Evolutionary conservation across 2,113 vertebrate genomes (phyloP), one percentile per base, ranked within the genome.

Genomic region (Murina feae): DNA sequence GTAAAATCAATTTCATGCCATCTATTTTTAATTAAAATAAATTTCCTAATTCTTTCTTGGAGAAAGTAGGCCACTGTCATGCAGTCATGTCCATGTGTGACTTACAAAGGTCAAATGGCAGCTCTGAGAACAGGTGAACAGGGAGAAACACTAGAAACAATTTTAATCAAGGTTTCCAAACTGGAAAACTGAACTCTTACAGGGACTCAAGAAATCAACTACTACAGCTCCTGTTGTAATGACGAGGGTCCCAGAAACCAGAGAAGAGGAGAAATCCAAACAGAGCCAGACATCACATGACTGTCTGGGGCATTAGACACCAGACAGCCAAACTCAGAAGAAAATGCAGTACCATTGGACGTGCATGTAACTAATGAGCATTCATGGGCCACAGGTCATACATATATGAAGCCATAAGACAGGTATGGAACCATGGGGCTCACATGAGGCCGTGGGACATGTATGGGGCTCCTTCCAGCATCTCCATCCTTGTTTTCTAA

Each of bases 11-110:
- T 49, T 76, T 63, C n/a, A 83, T 13, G 4, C 51, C 23, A 80
- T 72, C 21, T 42, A 53, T 81, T 81, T 75, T 85, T 81, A 92
- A 89, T 75, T 53, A 55, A 89, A 95, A 79, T 66, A 66, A 58
- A 53, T 12, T 30, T 53, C 30, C 47, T 80, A 72, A 84, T 55
- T 83, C 51, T 66, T 80, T 76, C 18, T 9, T 17, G 28, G 28
- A 39, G n/a, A 81, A 69, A 55, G 28, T 6, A 35, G 71, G 9
- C 16, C 16, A 44, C 3, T 2, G 12, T 20, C 32, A 25, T 5
- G 6, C 12, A 39, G 0, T n/a, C 53, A 13, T 32, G 49, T 17
- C 44, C 6, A 11, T 0, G 2, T 25, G 2, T 12, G 47, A n/a
- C 8, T 94, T 30, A 32, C 4, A 21, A 65, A 53, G 14, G 35